Conservation (phyloP, 2,888 invertebrate genomes). For the Acronicta leporina region DNA sequence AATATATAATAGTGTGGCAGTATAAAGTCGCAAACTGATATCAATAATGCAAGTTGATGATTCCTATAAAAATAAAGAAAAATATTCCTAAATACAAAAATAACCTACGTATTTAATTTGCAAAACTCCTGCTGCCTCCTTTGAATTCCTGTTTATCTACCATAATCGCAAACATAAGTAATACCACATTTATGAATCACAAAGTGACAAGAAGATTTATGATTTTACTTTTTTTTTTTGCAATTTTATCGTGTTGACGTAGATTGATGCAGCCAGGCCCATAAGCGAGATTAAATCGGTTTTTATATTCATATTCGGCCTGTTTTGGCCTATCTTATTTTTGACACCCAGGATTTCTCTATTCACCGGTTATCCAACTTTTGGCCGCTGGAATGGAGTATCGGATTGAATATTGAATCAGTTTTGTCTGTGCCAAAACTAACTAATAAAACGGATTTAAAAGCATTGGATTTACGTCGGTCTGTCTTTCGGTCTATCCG, state of each 20-base stretch:
- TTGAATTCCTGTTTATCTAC: constrained; percentile 1
- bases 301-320: constrained; percentile 38
- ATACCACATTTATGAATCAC: constrained; percentile 29
- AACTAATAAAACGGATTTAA: constrained; percentile 1
- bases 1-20: no score
- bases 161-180: not conserved
- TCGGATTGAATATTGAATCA: constrained; percentile 4
- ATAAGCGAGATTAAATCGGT: constrained; percentile 38
- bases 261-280: constrained; percentile 53
- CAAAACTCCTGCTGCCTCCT: not conserved
- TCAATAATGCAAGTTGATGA: no score
- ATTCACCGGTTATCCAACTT: constrained; percentile 26
- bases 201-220: constrained; percentile 51
- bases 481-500: not conserved
- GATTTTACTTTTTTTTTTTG: constrained; percentile 36
- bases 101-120: not conserved
- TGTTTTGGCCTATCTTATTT: constrained; percentile 30
- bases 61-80: no score
- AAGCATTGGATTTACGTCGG: not conserved
- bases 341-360: constrained; percentile 16
- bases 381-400: constrained; percentile 2
- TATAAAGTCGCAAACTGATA: no score
- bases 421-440: constrained; percentile 1
- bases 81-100: no score
- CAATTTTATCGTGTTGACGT: constrained; percentile 49